These are phyloP conservation scores for Canis aureus DNA, from an alignment of 2,113 vertebrate genomes.

Conservation along the genomic window DNA sequence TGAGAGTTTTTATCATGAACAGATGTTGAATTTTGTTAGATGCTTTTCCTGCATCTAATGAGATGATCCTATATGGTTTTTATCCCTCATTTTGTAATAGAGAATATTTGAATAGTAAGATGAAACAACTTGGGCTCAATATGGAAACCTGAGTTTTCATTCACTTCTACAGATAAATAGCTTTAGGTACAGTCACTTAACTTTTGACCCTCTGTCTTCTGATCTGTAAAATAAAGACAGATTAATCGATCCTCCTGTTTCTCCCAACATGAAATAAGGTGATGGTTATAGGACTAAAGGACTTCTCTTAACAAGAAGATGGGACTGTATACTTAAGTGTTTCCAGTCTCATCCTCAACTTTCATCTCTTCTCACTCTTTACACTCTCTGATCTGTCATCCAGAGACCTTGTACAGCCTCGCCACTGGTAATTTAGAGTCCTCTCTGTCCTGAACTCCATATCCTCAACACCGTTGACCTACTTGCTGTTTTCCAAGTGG, in stretches of 20 bases:
- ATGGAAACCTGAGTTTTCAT: conserved; percentile 21
- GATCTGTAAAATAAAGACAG: background rate
- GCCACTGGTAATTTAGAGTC: background rate
- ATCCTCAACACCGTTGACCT: background rate
- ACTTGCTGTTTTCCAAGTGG: background rate
- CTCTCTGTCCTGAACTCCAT: background rate
- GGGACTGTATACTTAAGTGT: background rate
- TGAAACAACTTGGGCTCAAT: background rate
- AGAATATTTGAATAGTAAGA: background rate
- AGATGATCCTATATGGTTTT: background rate
- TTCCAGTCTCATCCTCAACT: background rate
- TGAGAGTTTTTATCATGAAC: background rate
- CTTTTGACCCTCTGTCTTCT: background rate
- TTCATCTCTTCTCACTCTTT: background rate
- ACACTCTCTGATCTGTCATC: background rate
- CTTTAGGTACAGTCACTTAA: background rate
- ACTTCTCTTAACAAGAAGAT: background rate
- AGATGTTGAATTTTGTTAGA: background rate
- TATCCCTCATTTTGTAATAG: background rate
- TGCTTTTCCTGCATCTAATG: background rate
- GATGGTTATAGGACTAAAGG: background rate
- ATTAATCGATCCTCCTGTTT: background rate
- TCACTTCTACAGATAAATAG: background rate
- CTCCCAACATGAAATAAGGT: background rate
- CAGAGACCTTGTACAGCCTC: background rate